Base-by-base conservation (phyloP, 1,140 invertebrate genomes). In the Lasioglossum baleicum region DNA sequence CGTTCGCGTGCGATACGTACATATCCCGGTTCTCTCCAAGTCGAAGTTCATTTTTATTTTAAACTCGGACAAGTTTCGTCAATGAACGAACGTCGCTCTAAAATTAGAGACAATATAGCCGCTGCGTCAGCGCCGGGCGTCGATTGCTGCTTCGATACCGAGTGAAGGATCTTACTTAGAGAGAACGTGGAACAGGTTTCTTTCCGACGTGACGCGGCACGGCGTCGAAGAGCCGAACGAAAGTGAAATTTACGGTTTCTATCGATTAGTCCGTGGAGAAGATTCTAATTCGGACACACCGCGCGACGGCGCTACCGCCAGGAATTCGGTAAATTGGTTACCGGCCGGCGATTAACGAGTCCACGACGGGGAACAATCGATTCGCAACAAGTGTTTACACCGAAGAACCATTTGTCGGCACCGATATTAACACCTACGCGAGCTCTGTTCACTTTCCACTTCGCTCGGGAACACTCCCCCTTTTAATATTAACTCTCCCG, bases 351-450 rank as follows among this genome's bases (percentile, higher is more conserved):
- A 42, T 77, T 77, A 77, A 71, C 67, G 15, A 53, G n/a, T 22
- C 42, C 22, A 20, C 0, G 10, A 7, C 20, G 20, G 42, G 42
- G 56, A 61, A 51, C 75, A 64, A 70, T 77, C 56, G 67, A 71
- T 53, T 77, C 67, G 75, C 75, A 77, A 77, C 75, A 77, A 77
- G 75, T 77, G 67, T 77, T 77, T 42, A 53, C 58, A 40, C 8
- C 58, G 44, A 71, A 26, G 42, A 44, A n/a, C 44, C 56, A 42
- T 75, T 76, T 44, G 58, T 70, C 75, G 56, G 3, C 44, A 40
- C 3, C 0, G 35, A n/a, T 40, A 10, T 75, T 53, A 67, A 31
- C 51, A 10, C n/a, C 13, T 60, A 2, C 35, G 1, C 17, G 35
- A 20, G 35, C 11, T 10, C 26, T 15, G 20, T 64, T 58, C 56